A percentile compares a stretch with the other conserved stretches of the same genome.
These are phyloP conservation scores for Therioaphis trifolii DNA, from an alignment of 2,888 invertebrate genomes.

Conservation along the genomic window DNA sequence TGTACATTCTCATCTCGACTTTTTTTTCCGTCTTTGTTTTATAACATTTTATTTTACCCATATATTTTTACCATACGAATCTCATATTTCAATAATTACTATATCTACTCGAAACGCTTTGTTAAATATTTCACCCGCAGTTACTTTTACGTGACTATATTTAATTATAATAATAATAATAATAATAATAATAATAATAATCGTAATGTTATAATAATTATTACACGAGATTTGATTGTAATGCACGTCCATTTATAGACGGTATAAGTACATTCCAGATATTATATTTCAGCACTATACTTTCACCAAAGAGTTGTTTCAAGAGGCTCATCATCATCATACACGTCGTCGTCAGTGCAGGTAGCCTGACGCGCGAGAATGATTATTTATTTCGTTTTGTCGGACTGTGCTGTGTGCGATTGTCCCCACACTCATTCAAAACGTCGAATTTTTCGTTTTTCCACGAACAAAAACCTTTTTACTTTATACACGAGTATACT, in stretches of 20 bases:
- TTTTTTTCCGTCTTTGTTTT: too few species aligned
- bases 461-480: too few species aligned
- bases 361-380: not conserved
- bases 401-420: too few species aligned
- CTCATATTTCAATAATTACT: not conserved
- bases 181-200: too few species aligned
- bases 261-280: not conserved
- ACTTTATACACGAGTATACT: too few species aligned
- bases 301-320: slow-evolving; percentile 45
- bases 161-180: not conserved
- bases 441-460: not conserved
- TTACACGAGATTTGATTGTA: slow-evolving; percentile 3
- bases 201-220: too few species aligned
- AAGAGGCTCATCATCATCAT: not conserved
- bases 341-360: not conserved
- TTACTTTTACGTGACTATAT: not conserved
- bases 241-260: not conserved
- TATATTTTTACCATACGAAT: not conserved
- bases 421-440: not conserved
- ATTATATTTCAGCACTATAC: too few species aligned
- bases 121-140: not conserved
- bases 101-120: not conserved
- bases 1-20: too few species aligned
- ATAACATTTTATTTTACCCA: too few species aligned
- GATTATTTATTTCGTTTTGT: not conserved